Evolutionary conservation across 2,113 vertebrate species (phyloP), one percentile per base, ranked within the genome.

Genomic region (Hippocampus guttulatus): DNA sequence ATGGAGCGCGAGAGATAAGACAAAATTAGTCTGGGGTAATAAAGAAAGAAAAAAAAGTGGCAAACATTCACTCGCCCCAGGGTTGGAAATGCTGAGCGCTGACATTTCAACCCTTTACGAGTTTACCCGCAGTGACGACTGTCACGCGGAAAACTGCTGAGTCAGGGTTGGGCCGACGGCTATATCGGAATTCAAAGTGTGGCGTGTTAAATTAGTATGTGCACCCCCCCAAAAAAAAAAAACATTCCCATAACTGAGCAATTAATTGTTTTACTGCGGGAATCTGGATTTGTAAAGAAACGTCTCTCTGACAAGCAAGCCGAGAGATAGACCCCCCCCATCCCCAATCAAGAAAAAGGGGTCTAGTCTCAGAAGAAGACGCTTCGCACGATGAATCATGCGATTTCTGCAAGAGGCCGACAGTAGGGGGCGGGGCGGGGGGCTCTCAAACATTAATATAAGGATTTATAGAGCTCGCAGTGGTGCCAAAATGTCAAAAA

Each of bases 331-430:
- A 16, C 70, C 64, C 70, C 30, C 60, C 8, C 7, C 5, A 38
- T 38, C 33, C 38, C 38, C 63, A 57, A 49, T 23, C 60, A 71
- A 69, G 49, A 60, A 38, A 64, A 73, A 45, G 38, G 54, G 43
- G n/a, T 69, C 40, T 54, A 72, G 52, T 71, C 55, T 43, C 57
- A 75, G 70, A 75, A 58, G 74, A 67, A 71, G 23, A 55, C 49
- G 61, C 76, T 78, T 63, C 41, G 73, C 10, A 38, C 75, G 78
- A 79, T 88, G 89, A 88, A 62, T 88, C 84, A 87, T 68, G 76
- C 75, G 79, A 75, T 82, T 87, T 86, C 75, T 73, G 76, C 70
- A 75, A 77, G 74, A 83, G 63, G 71, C 75, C 67, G 9, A 64
- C 8, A 4, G 33, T 4, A 62, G 62, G 62, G 51, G 61, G 16